Evolutionary conservation across 2,797 vertebrate genomes (phyloP), one percentile per base, ranked within the genome.

Genomic region (Cryptoblepharus egeriae): DNA sequence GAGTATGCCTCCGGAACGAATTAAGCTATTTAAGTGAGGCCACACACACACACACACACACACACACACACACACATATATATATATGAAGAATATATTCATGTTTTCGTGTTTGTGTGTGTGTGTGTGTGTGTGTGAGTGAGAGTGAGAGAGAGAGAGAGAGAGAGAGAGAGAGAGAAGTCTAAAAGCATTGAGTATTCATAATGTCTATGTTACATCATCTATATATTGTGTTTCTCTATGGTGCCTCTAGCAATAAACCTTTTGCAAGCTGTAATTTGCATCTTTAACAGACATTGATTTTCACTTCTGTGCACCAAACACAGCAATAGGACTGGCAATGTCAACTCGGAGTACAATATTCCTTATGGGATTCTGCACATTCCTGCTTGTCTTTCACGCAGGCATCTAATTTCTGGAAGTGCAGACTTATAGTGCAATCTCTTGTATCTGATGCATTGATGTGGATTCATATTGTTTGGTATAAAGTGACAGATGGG

Each of bases 351-450:
- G 82, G 57, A 67, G 26, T 84, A 32, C 90, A 73, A 79, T 90
- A 58, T 70, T 57, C 13, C 61, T 85, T 79, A 45, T 77, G 74
- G 49, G 65, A 87, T 39, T 90, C 85, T 58, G 81, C 77, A 70
- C 1, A 58, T 80, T 87, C 55, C 39, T 82, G 22, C 24, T 35
- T 55, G 80, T 22, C 12, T 86, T 81, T 67, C 64, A 63, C 24
- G 30, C 3, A 42, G 28, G 49, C 79, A 87, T 87, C 64, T 84
- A 2, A 88, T 90, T 91, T 67, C 61, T 89, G 28, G 24, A 16
- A 16, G 12, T 26, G 22, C 87, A 52, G 15, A 26, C 75, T 85
- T 89, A 55, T 52, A 60, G 58, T 63, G 30, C 58, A 73, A 37
- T 80, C 58, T 73, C 69, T 30, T 63, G 75, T 12, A 71, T 61